Evolutionary conservation across 2,797 vertebrate genomes (phyloP), one percentile per base, ranked within the genome.

Genomic region (Vireo griseus): DNA sequence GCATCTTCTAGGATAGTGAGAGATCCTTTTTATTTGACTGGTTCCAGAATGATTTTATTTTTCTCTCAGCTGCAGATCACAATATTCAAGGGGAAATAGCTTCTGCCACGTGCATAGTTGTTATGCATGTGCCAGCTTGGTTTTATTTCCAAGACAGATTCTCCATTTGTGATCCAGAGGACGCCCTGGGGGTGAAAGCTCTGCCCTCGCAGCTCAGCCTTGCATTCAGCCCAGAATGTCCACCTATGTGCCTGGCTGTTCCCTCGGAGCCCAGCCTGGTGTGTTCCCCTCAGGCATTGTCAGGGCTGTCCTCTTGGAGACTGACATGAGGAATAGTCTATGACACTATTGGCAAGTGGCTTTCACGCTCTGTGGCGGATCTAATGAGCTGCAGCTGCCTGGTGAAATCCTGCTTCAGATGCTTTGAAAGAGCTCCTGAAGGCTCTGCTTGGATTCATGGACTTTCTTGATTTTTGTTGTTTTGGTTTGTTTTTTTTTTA

Each of bases 321-420:
- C 20, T 96, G 96, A 91, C 92, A 77, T 92, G 86, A 96, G 84
- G 93, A 95, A 95, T 71, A 77, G 81, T 81, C 89, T 94, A 62
- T 1, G 3, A 90, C 94, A 89, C 90, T 96, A 94, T 76, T 97
- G 97, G 93, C 95, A 96, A 97, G 96, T 93, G 82, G 72, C 88
- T 97, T 97, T 96, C 97, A 96, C 6, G 55, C 92, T 96, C 91
- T 71, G 50, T 63, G 65, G 83, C 45, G 4, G 92, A 96, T 83
- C 94, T 97, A 96, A 97, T 94, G 97, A 96, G 83, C 92, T 97
- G 90, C 92, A 95, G 88, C 86, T 97, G 94, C 85, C 82, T 90
- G 68, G 37, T 81, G 95, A 96, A 97, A 96, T 93, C 96, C 87
- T 91, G 76, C 94, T 84, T 94, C 96, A 67, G 72, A 69, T 88